Evolutionary conservation across 2,113 vertebrate species (phyloP).

Genomic region (Galbula dea): DNA sequence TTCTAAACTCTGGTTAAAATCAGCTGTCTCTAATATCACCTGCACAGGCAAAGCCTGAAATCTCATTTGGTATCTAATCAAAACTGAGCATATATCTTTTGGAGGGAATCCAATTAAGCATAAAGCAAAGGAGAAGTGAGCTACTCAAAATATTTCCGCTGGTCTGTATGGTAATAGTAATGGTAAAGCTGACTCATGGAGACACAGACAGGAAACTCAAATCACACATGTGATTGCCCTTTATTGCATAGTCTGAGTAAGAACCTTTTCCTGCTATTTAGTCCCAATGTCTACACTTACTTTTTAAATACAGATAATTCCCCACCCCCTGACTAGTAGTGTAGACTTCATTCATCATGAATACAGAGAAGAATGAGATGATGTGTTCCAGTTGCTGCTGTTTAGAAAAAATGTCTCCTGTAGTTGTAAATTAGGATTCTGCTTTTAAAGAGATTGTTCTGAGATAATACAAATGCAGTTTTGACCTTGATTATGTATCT

Average conservation of each 20-base stretch:
- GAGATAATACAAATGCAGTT: neutral
- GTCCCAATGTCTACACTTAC: neutral
- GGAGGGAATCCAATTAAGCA: neutral
- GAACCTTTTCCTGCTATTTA: conserved; percentile 1
- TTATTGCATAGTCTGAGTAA: neutral
- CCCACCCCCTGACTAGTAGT: neutral
- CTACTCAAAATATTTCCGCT: neutral
- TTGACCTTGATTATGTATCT: neutral
- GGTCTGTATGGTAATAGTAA: neutral
- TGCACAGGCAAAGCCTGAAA: neutral
- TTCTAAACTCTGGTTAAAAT: neutral
- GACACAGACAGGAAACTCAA: neutral
- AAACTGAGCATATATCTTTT: neutral
- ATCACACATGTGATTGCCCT: neutral
- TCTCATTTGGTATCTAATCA: neutral
- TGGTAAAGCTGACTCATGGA: neutral
- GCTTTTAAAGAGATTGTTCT: neutral
- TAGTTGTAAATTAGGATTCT: neutral
- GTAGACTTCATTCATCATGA: conserved; percentile 30
- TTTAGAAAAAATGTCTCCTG: neutral
- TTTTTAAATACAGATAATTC: conserved; percentile 17
- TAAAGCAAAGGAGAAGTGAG: neutral
- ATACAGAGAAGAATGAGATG: conserved; percentile 5
- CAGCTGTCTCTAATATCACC: neutral
- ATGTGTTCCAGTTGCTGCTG: neutral